Evolutionary conservation across 2,113 vertebrate genomes (phyloP), one percentile per base, ranked within the genome.

Genomic region (Dendrocopos noguchii): DNA sequence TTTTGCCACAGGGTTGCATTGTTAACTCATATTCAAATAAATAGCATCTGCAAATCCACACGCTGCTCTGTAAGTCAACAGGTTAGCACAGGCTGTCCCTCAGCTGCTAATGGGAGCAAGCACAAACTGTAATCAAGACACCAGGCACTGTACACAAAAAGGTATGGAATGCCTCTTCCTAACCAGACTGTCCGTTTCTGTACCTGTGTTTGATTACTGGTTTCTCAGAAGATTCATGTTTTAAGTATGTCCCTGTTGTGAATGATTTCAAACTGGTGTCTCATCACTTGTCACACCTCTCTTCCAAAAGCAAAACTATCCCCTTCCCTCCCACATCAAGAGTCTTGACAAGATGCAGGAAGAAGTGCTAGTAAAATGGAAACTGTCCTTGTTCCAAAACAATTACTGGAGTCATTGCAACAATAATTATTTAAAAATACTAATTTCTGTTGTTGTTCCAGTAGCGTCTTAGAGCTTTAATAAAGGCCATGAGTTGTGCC

Each of bases 1-100:
- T 91, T 96, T 95, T 97, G 87, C 88, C 87, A 90, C 88, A 80
- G 59, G 11, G 67, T 80, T 93, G 90, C 84, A 94, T 95, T 93
- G 93, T 95, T 95, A 94, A 74, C 78, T 95, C 94, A 75, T 71
- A 90, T 90, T 97, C 90, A 82, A 76, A 64, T 78, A 66, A 70
- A 87, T 87, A 76, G 78, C 36, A 75, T 80, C 64, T 44, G 44
- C 63, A 86, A 88, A 91, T 73, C 47, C 66, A 74, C 70, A 61
- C 0, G 0, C 31, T 61, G 68, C 33, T 70, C 68, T 60, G 14
- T 59, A 61, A 56, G 50, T 55, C 42, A 5, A 0, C 28, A 27
- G 63, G 42, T 44, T 83, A 42, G 20, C 80, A 66, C 1, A 1
- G 64, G 20, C 59, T 75, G 10, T 46, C 46, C 60, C 55, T 61